Percentiles rank a stretch among this genome's conserved stretches.
Conservation (phyloP, 2,888 invertebrate genomes). For the Eupithecia insigniata region DNA sequence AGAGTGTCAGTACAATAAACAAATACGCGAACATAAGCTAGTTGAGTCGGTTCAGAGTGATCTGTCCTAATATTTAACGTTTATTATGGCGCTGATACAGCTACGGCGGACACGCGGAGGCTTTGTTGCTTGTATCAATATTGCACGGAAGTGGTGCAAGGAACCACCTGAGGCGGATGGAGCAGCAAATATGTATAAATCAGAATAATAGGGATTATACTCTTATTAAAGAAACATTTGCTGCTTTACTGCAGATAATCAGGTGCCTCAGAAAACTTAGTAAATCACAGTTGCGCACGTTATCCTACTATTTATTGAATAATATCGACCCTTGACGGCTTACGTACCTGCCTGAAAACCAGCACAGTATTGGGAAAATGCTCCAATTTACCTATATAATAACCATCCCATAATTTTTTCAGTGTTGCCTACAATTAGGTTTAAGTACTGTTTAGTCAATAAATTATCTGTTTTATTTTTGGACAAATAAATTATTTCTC, state of each 20-base stretch:
- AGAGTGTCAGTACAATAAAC: neutral
- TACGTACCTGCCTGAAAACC: too few relatives aligned
- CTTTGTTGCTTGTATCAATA: slow-evolving; percentile 66
- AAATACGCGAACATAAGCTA: neutral
- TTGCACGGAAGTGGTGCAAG: slow-evolving; percentile 52
- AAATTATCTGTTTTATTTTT: too few relatives aligned
- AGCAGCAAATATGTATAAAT: neutral
- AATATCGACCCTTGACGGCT: neutral
- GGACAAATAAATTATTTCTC: too few relatives aligned
- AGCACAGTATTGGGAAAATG: too few relatives aligned
- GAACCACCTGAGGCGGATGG: slow-evolving; percentile 1
- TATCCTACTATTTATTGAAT: neutral
- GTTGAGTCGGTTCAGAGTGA: neutral
- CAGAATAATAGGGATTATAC: neutral
- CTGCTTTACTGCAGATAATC: too few relatives aligned
- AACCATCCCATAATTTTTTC: too few relatives aligned
- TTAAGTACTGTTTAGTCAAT: too few relatives aligned
- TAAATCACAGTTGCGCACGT: too few relatives aligned
- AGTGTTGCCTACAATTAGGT: too few relatives aligned
- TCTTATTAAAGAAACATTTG: too few relatives aligned
- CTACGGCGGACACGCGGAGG: slow-evolving; percentile 59
- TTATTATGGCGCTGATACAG: slow-evolving; percentile 63
- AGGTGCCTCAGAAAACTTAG: too few relatives aligned
- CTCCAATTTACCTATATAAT: too few relatives aligned
- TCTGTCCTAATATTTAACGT: slow-evolving; percentile 29